Evolutionary conservation across 2,113 vertebrate species (phyloP).

Genomic region (Thunnus maccoyii): DNA sequence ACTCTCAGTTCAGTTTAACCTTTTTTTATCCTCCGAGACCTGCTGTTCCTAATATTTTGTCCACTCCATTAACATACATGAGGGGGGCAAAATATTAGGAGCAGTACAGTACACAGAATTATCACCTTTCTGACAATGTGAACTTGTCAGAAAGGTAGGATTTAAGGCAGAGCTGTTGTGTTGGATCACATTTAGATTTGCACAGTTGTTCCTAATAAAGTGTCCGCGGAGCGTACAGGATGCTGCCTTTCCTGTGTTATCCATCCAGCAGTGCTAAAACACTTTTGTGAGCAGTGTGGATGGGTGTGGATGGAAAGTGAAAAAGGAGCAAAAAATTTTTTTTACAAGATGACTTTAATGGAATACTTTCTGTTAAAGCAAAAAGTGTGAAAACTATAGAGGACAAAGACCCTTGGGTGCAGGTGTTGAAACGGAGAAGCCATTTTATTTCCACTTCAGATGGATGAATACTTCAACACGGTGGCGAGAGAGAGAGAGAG

Average conservation of each 20-base stretch:
- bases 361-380: slow-evolving; percentile 27
- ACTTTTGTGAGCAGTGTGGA: slow-evolving; percentile 13
- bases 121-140: no score
- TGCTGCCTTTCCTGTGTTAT: neutral
- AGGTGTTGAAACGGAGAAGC: slow-evolving; percentile 31
- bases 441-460: slow-evolving; percentile 57
- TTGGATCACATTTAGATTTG: no score
- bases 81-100: no score
- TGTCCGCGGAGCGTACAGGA: no score
- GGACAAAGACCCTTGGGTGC: slow-evolving; percentile 19
- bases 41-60: no score
- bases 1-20: no score
- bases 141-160: no score
- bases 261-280: slow-evolving; percentile 2
- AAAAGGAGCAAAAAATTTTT: slow-evolving; percentile 10
- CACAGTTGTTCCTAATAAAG: no score
- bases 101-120: no score
- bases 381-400: slow-evolving; percentile 61
- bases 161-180: no score
- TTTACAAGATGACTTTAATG: slow-evolving; percentile 34
- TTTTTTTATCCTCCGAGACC: no score
- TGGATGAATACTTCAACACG: slow-evolving; percentile 55
- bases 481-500: neutral
- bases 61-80: no score
- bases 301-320: slow-evolving; percentile 1